A percentile compares a stretch with the other conserved stretches of the same genome.
Conservation (phyloP, 2,797 vertebrate species). For the Platyrinchus mystaceus region DNA sequence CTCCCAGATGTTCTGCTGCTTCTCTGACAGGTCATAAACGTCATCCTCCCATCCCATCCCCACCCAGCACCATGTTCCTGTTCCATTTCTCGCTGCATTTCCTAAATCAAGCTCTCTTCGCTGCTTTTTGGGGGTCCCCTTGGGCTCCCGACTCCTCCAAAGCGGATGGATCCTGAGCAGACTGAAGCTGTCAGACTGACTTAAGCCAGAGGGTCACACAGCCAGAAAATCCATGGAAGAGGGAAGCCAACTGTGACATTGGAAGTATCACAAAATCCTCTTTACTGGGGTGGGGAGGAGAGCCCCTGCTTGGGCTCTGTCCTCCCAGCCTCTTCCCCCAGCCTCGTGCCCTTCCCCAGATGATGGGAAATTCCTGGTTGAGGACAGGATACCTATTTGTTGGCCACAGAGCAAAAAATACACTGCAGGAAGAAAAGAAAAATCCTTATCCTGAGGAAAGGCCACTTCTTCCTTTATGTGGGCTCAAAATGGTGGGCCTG, state of each 20-base stretch:
- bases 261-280: not conserved
- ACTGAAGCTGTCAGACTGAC: fast-evolving
- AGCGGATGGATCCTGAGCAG: not conserved
- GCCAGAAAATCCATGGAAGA: not conserved
- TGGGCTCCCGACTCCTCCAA: not conserved
- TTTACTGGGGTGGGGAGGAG: not conserved
- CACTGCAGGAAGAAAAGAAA: not conserved
- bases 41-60: not conserved
- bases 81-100: fast-evolving
- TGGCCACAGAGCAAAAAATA: not conserved
- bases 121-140: not conserved
- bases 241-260: not conserved
- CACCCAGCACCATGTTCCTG: fast-evolving
- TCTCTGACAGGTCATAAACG: not conserved
- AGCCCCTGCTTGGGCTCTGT: not conserved
- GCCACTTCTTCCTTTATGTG: not conserved
- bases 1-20: not conserved
- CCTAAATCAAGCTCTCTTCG: not conserved
- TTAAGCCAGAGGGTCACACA: not conserved
- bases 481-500: not conserved
- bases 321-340: not conserved
- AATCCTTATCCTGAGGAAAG: not conserved
- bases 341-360: not conserved
- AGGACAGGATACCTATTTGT: not conserved
- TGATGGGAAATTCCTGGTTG: not conserved